Conservation (phyloP, 2,888 invertebrate species). For the Cerceris ruficornis region DNA sequence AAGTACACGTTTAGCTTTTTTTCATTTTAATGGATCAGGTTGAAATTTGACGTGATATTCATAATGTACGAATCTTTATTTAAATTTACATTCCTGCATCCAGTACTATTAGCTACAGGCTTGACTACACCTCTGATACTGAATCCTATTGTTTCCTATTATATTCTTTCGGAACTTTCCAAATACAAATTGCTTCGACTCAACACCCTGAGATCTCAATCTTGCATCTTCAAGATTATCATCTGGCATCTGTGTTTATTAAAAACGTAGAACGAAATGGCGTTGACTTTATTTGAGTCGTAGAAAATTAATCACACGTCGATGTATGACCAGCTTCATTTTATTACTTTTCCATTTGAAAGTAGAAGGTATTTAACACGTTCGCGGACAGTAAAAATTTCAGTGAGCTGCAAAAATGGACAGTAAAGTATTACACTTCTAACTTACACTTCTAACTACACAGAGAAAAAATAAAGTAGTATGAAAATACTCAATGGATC, state of each 20-base stretch:
- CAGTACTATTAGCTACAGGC: neutral
- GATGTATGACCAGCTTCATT: constrained; percentile 4
- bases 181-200: neutral
- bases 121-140: neutral
- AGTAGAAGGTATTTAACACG: neutral
- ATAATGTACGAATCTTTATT: too few species aligned
- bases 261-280: neutral
- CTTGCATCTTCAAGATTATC: neutral
- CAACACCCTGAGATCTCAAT: neutral
- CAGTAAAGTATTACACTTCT: too few species aligned
- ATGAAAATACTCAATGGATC: too few species aligned
- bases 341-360: constrained; percentile 1
- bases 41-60: too few species aligned
- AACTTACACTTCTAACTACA: too few species aligned
- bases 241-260: neutral
- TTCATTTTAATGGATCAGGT: too few species aligned
- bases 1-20: too few species aligned
- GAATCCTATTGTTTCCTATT: neutral
- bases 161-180: neutral
- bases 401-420: too few species aligned
- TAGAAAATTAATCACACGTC: constrained; percentile 17
- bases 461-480: too few species aligned
- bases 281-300: neutral
- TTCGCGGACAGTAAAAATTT: too few species aligned
- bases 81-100: too few species aligned